phyloP scores from a whole-genome alignment of 2,888 invertebrate species.

The Chalcosyrphus nemorum region DNA sequence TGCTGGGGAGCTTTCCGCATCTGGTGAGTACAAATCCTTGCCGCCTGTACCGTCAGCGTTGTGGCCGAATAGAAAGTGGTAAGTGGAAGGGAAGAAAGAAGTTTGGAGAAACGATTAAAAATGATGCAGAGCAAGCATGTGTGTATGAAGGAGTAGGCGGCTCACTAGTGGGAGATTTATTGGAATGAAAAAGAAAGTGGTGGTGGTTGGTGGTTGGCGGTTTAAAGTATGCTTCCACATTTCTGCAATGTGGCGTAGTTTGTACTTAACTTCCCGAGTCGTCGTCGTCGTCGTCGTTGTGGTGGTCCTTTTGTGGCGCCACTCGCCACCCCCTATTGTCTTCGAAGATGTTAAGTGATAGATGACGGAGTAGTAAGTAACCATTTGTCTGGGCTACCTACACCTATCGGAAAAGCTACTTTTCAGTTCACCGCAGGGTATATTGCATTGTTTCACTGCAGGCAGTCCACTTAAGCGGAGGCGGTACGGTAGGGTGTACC shows the following conservation, averaged over 20 bases:
- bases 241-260: slow-evolving; percentile 25
- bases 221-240: slow-evolving; percentile 40
- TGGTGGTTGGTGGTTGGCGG: not conserved
- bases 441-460: slow-evolving; percentile 46
- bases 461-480: slow-evolving; percentile 44
- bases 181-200: slow-evolving; percentile 15
- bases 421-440: slow-evolving; percentile 47
- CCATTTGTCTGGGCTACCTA: slow-evolving; percentile 64
- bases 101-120: slow-evolving; percentile 60
- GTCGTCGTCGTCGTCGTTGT: not conserved
- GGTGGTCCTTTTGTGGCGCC: slow-evolving; percentile 28
- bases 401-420: slow-evolving; percentile 57
- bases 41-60: slow-evolving; percentile 83
- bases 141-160: not conserved
- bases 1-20: slow-evolving; percentile 84
- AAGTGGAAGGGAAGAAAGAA: slow-evolving; percentile 2
- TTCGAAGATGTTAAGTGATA: slow-evolving; percentile 65
- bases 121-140: slow-evolving; percentile 7
- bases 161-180: slow-evolving; percentile 65
- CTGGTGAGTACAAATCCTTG: slow-evolving; percentile 89
- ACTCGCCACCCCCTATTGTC: slow-evolving; percentile 32
- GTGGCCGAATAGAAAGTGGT: slow-evolving; percentile 47
- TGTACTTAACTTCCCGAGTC: slow-evolving; percentile 8
- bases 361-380: slow-evolving; percentile 65
- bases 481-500: slow-evolving; percentile 22